Base-by-base conservation (phyloP, 1,140 invertebrate genomes). In the Eumeta japonica region DNA sequence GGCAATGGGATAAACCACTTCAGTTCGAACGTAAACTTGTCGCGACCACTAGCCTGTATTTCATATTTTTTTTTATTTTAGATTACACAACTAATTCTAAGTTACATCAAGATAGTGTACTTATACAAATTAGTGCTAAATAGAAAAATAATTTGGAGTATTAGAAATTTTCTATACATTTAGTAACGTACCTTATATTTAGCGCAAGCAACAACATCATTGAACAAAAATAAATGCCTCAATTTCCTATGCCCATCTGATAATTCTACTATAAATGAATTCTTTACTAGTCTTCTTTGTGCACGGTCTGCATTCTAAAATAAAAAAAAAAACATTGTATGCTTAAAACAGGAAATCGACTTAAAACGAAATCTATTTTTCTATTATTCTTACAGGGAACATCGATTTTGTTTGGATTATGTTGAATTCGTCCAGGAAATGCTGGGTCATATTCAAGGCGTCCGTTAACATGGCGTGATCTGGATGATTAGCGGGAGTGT, bases 181-280 rank as follows among this genome's bases (percentile, higher is more conserved):
- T n/a, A n/a, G n/a, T n/a, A n/a, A n/a, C n/a, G 58, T 62, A 83
- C 87, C 81, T 93, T 94, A 58, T 93, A 93, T 77, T 96, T 97
- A 33, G 94, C 92, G 77, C 93, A 96, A 13, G 94, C 89, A 45
- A 97, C 88, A 39, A 95, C 89, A 68, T 97, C 93, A 62, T 93
- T 95, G 63, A 96, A 96, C 15, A 97, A 80, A 75, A 97, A 95
- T 37, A 97, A 75, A 80, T 95, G 93, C 32, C 94, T 79, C 33
- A 96, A 71, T 76, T 96, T 96, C 28, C 94, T 80, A 64, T 90
- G 87, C 1, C 88, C 87, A 58, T 93, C 90, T 0, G 86, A 84
- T 14, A 92, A 76, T 75, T 96, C 93, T 4, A 97, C 92, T 31
- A 96, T 90, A 60, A 96, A 94, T 0, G 92, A 94, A 68, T 95